phyloP scores from a whole-genome alignment of 2,113 vertebrate species.

The Cygnus buccinator region DNA sequence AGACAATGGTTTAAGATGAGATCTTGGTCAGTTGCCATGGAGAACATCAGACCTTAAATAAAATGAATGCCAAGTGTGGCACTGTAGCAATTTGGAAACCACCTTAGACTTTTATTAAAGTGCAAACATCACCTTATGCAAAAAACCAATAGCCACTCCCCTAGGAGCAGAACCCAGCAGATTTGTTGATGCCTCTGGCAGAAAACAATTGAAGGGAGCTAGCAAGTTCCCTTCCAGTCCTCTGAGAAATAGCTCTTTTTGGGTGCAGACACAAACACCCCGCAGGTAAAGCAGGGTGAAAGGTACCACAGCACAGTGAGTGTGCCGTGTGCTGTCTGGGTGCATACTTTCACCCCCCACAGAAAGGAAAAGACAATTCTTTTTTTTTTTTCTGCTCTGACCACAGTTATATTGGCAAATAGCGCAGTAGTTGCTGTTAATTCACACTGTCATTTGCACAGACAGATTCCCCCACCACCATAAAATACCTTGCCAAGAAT shows the following conservation, averaged over 20 bases:
- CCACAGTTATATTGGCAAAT: background rate
- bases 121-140: background rate
- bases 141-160: background rate
- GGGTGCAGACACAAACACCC: background rate
- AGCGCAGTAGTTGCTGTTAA: background rate
- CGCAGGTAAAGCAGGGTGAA: conserved; percentile 10
- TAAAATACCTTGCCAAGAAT: background rate
- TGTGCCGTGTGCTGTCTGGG: background rate
- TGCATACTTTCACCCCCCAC: background rate
- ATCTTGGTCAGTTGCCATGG: conserved; percentile 44
- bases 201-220: background rate
- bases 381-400: background rate
- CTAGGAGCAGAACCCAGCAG: background rate
- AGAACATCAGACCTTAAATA: conserved; percentile 28
- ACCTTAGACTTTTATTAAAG: background rate
- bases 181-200: conserved; percentile 24
- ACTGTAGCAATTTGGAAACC: background rate
- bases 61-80: accelerated
- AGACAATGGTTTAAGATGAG: background rate
- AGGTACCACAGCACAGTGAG: background rate
- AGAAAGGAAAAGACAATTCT: conserved; percentile 3
- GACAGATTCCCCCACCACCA: background rate
- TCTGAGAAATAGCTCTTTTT: background rate
- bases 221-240: background rate
- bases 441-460: background rate